These are phyloP conservation scores for Catostomus latipinnis DNA, from an alignment of 2,797 vertebrate species.

Conservation along the genomic window DNA sequence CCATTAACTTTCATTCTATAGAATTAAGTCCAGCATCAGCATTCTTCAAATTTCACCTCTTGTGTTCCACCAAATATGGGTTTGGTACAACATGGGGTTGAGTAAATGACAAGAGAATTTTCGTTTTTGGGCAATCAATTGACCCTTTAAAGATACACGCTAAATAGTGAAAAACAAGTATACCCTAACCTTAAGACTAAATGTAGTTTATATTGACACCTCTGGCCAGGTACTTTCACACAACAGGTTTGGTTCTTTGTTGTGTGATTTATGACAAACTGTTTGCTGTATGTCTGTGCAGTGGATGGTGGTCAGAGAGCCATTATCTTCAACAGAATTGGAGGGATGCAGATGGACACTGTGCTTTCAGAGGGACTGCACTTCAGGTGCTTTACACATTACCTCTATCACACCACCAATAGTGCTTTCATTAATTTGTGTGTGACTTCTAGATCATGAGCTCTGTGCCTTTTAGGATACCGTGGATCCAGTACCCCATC, in stretches of 20 bases:
- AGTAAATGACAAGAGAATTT: too few species aligned
- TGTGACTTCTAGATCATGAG: neutral
- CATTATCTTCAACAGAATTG: constrained; percentile 90
- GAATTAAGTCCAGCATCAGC: too few species aligned
- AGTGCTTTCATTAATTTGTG: neutral
- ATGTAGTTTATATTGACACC: neutral
- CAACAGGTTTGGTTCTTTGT: neutral
- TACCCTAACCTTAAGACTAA: too few species aligned
- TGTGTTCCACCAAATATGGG: too few species aligned
- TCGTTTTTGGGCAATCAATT: too few species aligned
- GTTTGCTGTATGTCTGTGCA: constrained; percentile 55
- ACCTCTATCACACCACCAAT: neutral
- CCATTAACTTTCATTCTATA: too few species aligned
- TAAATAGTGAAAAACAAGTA: too few species aligned
- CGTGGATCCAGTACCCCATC: constrained; percentile 94
- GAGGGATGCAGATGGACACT: constrained; percentile 89
- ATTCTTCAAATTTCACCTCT: too few species aligned
- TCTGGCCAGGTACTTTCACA: neutral
- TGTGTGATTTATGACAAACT: neutral
- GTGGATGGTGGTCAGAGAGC: constrained; percentile 93
- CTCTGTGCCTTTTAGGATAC: constrained; percentile 76
- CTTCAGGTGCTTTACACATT: constrained; percentile 80
- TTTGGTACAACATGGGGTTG: too few species aligned
- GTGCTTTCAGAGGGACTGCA: constrained; percentile 90
- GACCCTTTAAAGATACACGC: too few species aligned